Evolutionary conservation across 2,113 vertebrate species (phyloP).

Genomic region (Myotis davidii): DNA sequence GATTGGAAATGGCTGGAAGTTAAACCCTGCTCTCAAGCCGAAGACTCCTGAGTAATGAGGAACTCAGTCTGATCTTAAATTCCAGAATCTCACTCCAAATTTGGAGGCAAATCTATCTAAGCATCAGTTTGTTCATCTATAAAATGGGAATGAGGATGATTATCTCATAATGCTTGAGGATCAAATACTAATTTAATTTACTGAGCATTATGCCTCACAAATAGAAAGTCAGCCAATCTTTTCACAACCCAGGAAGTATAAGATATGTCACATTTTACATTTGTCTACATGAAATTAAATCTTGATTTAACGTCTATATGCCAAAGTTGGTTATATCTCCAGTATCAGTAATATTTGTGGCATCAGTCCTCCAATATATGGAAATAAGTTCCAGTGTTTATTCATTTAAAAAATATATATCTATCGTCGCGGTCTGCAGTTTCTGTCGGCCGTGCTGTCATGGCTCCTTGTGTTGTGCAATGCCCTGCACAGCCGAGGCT

Average conservation of each 20-base stretch:
- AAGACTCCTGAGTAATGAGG: not conserved
- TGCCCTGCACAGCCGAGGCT: not conserved
- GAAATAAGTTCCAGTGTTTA: not conserved
- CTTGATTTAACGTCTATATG: not conserved
- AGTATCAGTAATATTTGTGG: not conserved
- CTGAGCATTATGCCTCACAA: not conserved
- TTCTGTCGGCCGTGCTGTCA: not conserved
- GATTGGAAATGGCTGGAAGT: not conserved
- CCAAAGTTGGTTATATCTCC: not conserved
- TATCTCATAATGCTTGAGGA: not conserved
- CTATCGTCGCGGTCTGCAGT: not conserved
- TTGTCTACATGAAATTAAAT: slow-evolving; percentile 31
- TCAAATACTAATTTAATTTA: slow-evolving; percentile 39
- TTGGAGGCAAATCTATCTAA: not conserved
- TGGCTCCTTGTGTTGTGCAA: not conserved
- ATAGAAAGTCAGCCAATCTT: slow-evolving; percentile 6
- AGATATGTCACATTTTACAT: not conserved
- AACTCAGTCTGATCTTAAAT: not conserved
- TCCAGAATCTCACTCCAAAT: not conserved
- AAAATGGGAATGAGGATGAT: not conserved
- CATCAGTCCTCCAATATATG: not conserved
- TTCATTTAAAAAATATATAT: not conserved
- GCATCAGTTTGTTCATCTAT: not conserved
- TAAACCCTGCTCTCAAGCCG: not conserved
- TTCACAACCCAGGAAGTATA: not conserved